Percentiles rank a stretch among this genome's conserved stretches.
phyloP scores from a whole-genome alignment of 1,140 invertebrate genomes.

The Heterodera carotae region DNA sequence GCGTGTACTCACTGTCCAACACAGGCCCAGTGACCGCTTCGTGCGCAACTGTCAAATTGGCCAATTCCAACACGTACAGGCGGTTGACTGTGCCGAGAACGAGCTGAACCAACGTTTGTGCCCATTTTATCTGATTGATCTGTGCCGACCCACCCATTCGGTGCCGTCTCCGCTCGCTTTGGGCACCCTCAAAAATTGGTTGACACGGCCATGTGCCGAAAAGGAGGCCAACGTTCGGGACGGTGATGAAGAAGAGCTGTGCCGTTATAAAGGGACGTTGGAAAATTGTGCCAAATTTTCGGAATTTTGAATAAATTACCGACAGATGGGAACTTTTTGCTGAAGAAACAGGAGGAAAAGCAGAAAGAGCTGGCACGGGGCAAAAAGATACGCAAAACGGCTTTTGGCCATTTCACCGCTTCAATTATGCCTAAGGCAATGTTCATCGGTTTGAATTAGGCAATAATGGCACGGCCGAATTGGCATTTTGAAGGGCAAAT shows the following conservation, averaged over 20 bases:
- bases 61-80: constrained; percentile 84
- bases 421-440: neutral
- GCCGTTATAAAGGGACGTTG: neutral
- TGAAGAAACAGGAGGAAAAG: neutral
- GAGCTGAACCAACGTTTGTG: constrained; percentile 69
- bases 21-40: constrained; percentile 81
- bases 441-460: neutral
- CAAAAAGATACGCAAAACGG: neutral
- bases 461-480: neutral
- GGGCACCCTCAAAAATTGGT: constrained; percentile 16
- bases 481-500: neutral
- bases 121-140: neutral
- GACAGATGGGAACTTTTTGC: neutral
- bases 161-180: neutral
- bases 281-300: neutral
- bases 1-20: constrained; percentile 40
- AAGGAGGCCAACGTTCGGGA: constrained; percentile 26
- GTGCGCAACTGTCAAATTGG: constrained; percentile 77
- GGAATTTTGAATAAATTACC: neutral
- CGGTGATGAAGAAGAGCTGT: neutral
- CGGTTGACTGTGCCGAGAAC: constrained; percentile 91
- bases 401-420: neutral
- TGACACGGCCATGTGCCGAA: constrained; percentile 18
- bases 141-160: constrained; percentile 12
- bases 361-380: neutral